Evolutionary conservation across 2,888 invertebrate genomes (phyloP), one percentile per base, ranked within the genome.

Genomic region (Cristatella mucedo): DNA sequence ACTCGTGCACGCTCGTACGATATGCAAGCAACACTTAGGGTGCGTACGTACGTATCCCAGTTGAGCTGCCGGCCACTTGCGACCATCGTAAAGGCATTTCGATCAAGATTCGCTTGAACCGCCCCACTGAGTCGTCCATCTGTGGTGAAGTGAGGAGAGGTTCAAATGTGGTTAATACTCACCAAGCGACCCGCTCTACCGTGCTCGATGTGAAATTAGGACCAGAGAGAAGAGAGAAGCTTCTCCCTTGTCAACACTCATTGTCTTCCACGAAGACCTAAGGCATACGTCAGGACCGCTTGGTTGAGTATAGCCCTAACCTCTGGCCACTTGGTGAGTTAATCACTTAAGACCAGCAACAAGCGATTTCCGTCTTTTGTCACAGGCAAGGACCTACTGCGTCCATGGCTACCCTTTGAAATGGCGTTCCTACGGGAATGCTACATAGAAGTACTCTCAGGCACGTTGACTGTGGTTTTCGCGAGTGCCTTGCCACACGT

Each of bases 151-250:
- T 39, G 45, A 5, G 46, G 46, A 1, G 44, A 44, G 26, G 49
- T 50, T 4, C 41, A 19, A n/a, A 46, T 48, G 36, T 51, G 46
- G 9, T 46, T 29, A 21, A 50, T 45, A 2, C 42, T 45, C 11
- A 46, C 13, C 6, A 44, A 13, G 6, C 29, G 5, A 49, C 9
- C 18, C 22, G 33, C 13, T 21, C 18, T 30, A 51, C 46, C 9
- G 51, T 33, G 2, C 43, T 16, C 2, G 44, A 43, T 24, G 47
- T 45, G 33, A 52, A 50, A 20, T 52, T 33, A 13, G 43, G 21
- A n/a, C 51, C 50, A 30, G 48, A 48, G 24, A 47, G 45, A 11
- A 42, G 38, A 32, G 50, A 50, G 3, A 50, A 41, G 21, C 38
- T 40, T 16, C 20, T 29, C 9, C 44, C 47, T 37, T 44, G 49